A percentile compares a stretch with the other conserved stretches of the same genome.
These are phyloP conservation scores for Tethya wilhelma DNA, from an alignment of 37 sponge, comb jelly and placozoan genomes.

Conservation along the genomic window DNA sequence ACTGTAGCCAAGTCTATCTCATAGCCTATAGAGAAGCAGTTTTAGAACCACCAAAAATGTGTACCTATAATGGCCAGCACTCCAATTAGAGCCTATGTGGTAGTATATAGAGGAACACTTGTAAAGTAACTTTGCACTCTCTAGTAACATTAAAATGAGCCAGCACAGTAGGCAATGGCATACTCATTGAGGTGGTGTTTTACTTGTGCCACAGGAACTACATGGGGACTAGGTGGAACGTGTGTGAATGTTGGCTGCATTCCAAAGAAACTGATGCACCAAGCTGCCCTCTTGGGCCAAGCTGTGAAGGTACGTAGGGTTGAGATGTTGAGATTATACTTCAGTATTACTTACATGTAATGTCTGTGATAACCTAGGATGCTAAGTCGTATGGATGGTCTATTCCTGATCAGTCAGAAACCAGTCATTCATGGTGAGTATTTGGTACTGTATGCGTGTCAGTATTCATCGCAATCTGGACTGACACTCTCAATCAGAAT, in stretches of 20 bases:
- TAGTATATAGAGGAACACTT: too few species aligned
- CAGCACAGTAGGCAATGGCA: too few species aligned
- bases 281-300: conserved; percentile 82
- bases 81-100: too few species aligned
- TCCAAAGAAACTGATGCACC: conserved; percentile 96
- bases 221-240: conserved; percentile 95
- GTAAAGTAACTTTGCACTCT: too few species aligned
- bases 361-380: conserved; percentile 15
- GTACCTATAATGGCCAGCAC: too few species aligned
- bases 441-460: neutral
- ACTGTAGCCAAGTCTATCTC: too few species aligned
- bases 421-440: conserved; percentile 33
- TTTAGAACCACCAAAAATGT: too few species aligned
- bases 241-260: conserved; percentile 98
- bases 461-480: too few species aligned
- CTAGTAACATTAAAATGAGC: too few species aligned
- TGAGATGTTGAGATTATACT: neutral
- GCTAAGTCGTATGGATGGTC: conserved; percentile 30
- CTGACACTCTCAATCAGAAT: too few species aligned
- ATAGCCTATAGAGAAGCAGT: too few species aligned
- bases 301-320: conserved; percentile 52
- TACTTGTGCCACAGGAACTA: conserved; percentile 58
- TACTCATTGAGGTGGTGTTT: too few species aligned
- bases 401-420: neutral
- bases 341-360: neutral